Evolutionary conservation across 2,888 invertebrate genomes (phyloP).

Genomic region (Villa cingulata): DNA sequence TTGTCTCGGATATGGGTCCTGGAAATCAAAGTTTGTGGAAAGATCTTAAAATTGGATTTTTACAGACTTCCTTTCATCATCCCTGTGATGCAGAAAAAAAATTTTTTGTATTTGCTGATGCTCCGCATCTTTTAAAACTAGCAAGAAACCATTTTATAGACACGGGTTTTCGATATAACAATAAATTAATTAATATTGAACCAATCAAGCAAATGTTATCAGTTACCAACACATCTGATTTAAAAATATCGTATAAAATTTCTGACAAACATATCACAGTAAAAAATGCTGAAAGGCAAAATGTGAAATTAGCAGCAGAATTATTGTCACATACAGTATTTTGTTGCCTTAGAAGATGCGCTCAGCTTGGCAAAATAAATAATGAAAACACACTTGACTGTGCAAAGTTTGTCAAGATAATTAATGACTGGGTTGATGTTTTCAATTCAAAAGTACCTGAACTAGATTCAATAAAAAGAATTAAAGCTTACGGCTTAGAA

Average conservation of each 20-base stretch:
- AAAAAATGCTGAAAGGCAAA: no score
- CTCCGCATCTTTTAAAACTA: slow-evolving; percentile 3
- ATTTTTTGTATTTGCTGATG: slow-evolving; percentile 2
- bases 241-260: no score
- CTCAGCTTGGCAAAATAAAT: no score
- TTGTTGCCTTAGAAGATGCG: no score
- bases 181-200: no score
- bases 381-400: no score
- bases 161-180: no score
- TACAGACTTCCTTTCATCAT: neutral
- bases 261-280: no score
- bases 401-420: neutral
- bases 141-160: slow-evolving; percentile 1
- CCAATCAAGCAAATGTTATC: no score
- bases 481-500: slow-evolving; percentile 15
- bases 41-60: neutral
- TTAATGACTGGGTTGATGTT: slow-evolving; percentile 18
- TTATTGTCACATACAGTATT: no score
- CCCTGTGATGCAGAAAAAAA: neutral
- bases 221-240: no score
- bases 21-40: neutral
- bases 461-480: slow-evolving; percentile 13
- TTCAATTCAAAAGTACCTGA: slow-evolving; percentile 14
- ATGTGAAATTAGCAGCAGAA: no score
- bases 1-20: slow-evolving; percentile 7